phyloP scores from a whole-genome alignment of 2,113 vertebrate genomes.

The Carettochelys insculpta region DNA sequence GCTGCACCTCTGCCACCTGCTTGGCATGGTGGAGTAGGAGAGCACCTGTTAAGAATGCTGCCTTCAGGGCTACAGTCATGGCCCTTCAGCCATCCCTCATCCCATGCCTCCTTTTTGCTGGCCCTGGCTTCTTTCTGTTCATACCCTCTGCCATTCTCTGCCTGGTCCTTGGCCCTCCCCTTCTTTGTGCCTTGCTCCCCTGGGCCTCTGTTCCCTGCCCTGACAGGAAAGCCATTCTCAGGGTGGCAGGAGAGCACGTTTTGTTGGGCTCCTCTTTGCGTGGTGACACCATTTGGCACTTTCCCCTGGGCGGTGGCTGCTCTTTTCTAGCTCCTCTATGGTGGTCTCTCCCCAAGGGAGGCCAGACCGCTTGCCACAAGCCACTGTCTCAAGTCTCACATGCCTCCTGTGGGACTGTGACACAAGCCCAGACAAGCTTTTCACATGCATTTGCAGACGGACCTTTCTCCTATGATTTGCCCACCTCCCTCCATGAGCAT shows the following conservation, averaged over 20 bases:
- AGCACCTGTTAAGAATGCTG: neutral
- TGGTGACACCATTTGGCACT: neutral
- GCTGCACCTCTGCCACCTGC: neutral
- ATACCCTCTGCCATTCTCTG: neutral
- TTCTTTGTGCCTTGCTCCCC: neutral
- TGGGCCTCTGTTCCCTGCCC: neutral
- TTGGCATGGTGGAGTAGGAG: neutral
- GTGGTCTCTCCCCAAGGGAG: neutral
- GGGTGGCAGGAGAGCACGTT: neutral
- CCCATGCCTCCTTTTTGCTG: neutral
- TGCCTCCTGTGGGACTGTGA: constrained; percentile 23
- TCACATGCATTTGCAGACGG: constrained; percentile 14
- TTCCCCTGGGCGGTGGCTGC: neutral
- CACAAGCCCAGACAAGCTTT: constrained; percentile 49
- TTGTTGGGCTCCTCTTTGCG: neutral
- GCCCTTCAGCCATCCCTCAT: neutral
- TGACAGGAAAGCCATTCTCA: neutral
- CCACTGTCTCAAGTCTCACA: neutral
- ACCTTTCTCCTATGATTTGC: constrained; percentile 63
- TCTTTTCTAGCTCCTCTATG: constrained; percentile 52
- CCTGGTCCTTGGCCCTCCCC: neutral
- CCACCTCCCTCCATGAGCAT: constrained; percentile 51
- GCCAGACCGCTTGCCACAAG: neutral
- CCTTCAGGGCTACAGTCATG: neutral
- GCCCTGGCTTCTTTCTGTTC: neutral